Percentiles rank a stretch among this genome's conserved stretches.
These are phyloP conservation scores for Galleria mellonella DNA, from an alignment of 1,140 invertebrate species.

Conservation along the genomic window DNA sequence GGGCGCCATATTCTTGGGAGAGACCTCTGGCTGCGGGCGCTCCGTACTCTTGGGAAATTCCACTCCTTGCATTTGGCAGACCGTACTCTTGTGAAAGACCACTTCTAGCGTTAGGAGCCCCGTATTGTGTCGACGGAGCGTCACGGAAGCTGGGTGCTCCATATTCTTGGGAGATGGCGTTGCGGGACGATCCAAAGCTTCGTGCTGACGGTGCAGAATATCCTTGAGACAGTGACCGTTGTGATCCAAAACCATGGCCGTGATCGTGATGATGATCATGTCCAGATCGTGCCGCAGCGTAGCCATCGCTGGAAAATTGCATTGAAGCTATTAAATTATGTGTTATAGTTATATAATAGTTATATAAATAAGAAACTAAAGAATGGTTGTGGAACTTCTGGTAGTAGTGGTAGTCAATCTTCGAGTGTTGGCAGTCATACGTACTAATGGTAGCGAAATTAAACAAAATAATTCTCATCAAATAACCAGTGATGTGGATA, in stretches of 20 bases:
- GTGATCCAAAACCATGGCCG: slow-evolving; percentile 19
- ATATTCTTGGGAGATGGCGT: slow-evolving; percentile 11
- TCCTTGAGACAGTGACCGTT: slow-evolving; percentile 34
- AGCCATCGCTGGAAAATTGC: slow-evolving; percentile 37
- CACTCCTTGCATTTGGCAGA: slow-evolving; percentile 11
- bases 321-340: not conserved
- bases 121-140: no score
- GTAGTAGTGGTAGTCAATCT: no score
- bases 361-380: no score
- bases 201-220: slow-evolving; percentile 18
- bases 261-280: slow-evolving; percentile 18
- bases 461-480: no score
- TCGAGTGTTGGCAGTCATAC: no score
- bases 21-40: slow-evolving; percentile 5
- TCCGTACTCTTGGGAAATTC: slow-evolving; percentile 2
- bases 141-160: slow-evolving; percentile 5
- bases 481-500: no score
- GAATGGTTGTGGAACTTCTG: no score
- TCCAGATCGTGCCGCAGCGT: slow-evolving; percentile 26
- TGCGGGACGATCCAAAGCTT: slow-evolving; percentile 11
- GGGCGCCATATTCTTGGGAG: slow-evolving; percentile 30
- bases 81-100: slow-evolving; percentile 23
- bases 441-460: no score
- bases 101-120: slow-evolving; percentile 8
- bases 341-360: not conserved